Conservation (phyloP, 2,797 vertebrate species). For the Trichosurus vulpecula region DNA sequence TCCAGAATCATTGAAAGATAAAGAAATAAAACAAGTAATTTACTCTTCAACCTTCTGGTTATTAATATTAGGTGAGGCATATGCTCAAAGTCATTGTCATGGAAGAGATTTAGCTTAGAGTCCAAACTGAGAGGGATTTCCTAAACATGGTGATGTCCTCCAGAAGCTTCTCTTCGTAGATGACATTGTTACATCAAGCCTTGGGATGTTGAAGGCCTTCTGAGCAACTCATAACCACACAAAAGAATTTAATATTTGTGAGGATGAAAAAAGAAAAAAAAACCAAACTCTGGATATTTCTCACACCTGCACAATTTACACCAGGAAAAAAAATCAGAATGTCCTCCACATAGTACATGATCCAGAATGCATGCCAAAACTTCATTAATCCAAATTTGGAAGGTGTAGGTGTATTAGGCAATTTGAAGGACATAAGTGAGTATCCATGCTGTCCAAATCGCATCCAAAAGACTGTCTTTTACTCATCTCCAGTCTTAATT, state of each 20-base stretch:
- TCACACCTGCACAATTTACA: background rate
- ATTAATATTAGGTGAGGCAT: background rate
- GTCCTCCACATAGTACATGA: background rate
- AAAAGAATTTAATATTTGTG: background rate
- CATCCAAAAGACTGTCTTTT: background rate
- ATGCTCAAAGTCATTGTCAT: background rate
- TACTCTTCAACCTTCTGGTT: background rate
- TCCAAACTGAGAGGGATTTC: background rate
- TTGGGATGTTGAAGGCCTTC: background rate
- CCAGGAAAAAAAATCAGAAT: background rate
- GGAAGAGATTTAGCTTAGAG: background rate
- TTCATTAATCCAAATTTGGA: background rate
- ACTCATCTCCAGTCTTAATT: background rate
- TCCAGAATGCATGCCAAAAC: background rate
- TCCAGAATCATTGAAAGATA: background rate
- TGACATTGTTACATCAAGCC: background rate
- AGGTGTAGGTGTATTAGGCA: background rate
- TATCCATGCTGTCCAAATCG: background rate
- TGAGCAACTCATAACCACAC: background rate
- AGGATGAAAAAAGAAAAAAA: background rate
- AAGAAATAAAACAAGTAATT: background rate
- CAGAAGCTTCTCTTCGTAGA: background rate
- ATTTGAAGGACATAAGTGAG: background rate
- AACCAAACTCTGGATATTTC: background rate
- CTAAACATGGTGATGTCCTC: background rate